These are phyloP conservation scores for Schizopygopsis malacanthus DNA, from an alignment of 2,797 vertebrate species.

Conservation along the genomic window DNA sequence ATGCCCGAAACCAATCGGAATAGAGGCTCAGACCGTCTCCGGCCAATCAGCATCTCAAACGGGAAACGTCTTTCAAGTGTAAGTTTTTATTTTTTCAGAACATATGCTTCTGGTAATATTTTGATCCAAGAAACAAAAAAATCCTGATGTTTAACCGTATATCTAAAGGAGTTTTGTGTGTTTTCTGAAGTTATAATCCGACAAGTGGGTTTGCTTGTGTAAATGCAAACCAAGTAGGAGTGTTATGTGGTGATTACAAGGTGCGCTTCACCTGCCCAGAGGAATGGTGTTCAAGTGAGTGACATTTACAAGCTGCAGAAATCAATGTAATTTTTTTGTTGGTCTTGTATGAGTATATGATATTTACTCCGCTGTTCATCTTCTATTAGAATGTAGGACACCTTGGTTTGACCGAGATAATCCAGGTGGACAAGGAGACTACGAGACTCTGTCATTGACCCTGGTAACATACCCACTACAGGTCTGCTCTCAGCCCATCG, in stretches of 20 bases:
- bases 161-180: too few species aligned
- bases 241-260: conserved; percentile 61
- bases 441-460: conserved; percentile 61
- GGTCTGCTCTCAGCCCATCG: too few species aligned
- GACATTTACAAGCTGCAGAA: not conserved
- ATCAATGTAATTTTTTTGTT: not conserved
- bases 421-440: conserved; percentile 59
- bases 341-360: not conserved
- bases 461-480: too few species aligned
- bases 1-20: too few species aligned
- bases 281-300: conserved; percentile 66
- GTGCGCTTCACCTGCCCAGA: conserved; percentile 66
- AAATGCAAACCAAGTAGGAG: conserved; percentile 60
- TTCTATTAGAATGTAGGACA: conserved; percentile 66
- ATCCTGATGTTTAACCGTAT: too few species aligned
- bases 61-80: too few species aligned
- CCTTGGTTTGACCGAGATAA: conserved; percentile 66
- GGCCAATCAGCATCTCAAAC: too few species aligned
- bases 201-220: conserved; percentile 63
- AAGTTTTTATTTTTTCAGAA: not conserved
- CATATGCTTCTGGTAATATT: not conserved
- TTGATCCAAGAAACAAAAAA: too few species aligned
- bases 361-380: not conserved
- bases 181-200: conserved; percentile 39
- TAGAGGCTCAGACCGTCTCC: too few species aligned